Evolutionary conservation across 1,140 invertebrate species (phyloP), one percentile per base, ranked within the genome.

Genomic region (Drosophila tsacasi): DNA sequence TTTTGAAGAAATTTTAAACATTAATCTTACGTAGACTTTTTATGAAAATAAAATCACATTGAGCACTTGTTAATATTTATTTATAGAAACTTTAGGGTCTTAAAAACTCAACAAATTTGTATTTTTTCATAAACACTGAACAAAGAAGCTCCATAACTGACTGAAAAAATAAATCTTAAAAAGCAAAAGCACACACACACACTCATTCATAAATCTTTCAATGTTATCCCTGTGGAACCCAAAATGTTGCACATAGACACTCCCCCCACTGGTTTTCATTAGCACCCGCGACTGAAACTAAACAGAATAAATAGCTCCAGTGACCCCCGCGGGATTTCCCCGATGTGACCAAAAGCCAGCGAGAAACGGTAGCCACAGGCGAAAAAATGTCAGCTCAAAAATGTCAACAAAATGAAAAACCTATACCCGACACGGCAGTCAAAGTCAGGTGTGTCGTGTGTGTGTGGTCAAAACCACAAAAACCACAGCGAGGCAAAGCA

Each of bases 341-440:
- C 19, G n/a, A 10, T 25, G 44, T 61, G 21, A 60, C 55, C 71
- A 59, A 59, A 49, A 30, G 40, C 35, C 50, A 25, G 15, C 40
- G n/a, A 19, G n/a, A 15, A 37, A 10, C 23, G 30, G 39, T 30
- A 72, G 52, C 66, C 66, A 10, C 69, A 72, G 32, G 42, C 19
- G 42, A 61, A 55, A 61, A 55, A 69, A 40, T 69, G 78, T 67
- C 75, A 69, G 62, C 54, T 46, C 64, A 60, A 44, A 61, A 64
- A 61, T 80, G 79, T 73, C 79, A 81, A 81, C 61, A 63, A 69
- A 73, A 60, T 73, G 62, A 60, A 76, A 74, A 71, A 59, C 66
- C 52, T 42, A 62, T 59, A 59, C n/a, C 13, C 57, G 39, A 21
- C 25, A 50, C 49, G 40, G 57, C 58, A 64, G 46, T 69, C 60